These are phyloP conservation scores for Brachyptera risi DNA, from an alignment of 2,888 invertebrate genomes.

Conservation along the genomic window DNA sequence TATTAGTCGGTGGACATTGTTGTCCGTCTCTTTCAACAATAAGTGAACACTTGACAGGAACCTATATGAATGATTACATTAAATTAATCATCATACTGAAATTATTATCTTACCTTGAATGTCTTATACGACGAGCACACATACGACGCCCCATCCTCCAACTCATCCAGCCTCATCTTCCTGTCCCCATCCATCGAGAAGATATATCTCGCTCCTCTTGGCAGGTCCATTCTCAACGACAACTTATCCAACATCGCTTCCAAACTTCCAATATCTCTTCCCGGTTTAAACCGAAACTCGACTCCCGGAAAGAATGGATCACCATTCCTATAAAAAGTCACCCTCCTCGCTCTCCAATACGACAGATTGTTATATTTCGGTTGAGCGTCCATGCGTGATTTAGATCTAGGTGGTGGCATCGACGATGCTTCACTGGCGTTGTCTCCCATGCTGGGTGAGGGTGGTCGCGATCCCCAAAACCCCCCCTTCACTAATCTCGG, in stretches of 20 bases:
- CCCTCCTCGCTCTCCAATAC: conserved; percentile 80
- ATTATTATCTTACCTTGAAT: conserved; percentile 70
- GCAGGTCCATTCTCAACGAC: conserved; percentile 75
- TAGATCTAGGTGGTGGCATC: conserved; percentile 52
- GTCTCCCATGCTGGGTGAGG: conserved; percentile 50
- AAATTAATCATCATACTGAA: background rate
- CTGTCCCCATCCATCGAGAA: conserved; percentile 90
- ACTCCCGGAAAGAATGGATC: conserved; percentile 89
- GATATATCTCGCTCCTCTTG: conserved; percentile 83
- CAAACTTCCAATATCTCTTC: conserved; percentile 79
- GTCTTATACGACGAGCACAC: conserved; percentile 90
- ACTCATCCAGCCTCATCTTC: conserved; percentile 76
- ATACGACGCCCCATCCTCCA: conserved; percentile 88
- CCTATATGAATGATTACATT: background rate
- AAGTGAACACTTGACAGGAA: too few relatives aligned
- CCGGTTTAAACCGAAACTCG: conserved; percentile 83
- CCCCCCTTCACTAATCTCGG: conserved; percentile 36
- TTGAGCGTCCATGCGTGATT: conserved; percentile 49
- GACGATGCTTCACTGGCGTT: conserved; percentile 54
- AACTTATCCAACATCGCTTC: conserved; percentile 82
- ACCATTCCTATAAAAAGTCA: conserved; percentile 90
- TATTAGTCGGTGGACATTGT: too few relatives aligned
- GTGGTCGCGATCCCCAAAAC: conserved; percentile 51
- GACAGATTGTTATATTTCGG: conserved; percentile 71
- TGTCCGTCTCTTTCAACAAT: too few relatives aligned